Conservation (phyloP, 2,797 vertebrate genomes). For the Ispidina picta region DNA sequence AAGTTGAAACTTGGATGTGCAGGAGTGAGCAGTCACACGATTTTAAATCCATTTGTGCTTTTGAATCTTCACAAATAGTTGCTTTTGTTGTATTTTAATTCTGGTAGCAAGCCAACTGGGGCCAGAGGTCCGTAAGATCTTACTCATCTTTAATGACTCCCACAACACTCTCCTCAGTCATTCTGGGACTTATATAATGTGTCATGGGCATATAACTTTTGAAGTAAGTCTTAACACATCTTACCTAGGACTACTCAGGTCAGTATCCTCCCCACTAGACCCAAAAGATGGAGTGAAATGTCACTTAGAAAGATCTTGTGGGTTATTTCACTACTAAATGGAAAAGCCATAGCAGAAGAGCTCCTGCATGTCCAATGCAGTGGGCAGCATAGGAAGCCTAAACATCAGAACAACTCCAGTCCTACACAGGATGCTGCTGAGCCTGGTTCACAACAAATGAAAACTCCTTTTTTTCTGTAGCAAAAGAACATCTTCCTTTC, state of each 20-base stretch:
- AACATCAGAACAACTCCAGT: neutral
- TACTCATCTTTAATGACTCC: neutral
- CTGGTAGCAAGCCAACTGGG: neutral
- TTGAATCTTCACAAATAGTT: neutral
- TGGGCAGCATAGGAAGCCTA: neutral
- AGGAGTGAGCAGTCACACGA: neutral
- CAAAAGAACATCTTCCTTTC: neutral
- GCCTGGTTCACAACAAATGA: neutral
- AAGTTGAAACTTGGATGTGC: neutral
- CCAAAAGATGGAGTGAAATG: neutral
- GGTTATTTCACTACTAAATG: neutral
- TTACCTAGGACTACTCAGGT: neutral
- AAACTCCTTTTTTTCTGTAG: neutral
- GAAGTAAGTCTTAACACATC: neutral
- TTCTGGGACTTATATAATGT: neutral
- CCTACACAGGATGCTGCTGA: too few relatives aligned
- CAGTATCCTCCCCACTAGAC: neutral
- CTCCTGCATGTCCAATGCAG: fast-evolving
- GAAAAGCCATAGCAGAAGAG: neutral
- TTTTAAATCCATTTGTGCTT: neutral
- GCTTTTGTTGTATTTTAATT: neutral
- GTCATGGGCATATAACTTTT: neutral
- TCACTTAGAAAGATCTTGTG: neutral
- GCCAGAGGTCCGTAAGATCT: neutral
- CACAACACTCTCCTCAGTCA: neutral